Evolutionary conservation across 2,888 invertebrate genomes (phyloP).

Genomic region (Cheilosia pagana): DNA sequence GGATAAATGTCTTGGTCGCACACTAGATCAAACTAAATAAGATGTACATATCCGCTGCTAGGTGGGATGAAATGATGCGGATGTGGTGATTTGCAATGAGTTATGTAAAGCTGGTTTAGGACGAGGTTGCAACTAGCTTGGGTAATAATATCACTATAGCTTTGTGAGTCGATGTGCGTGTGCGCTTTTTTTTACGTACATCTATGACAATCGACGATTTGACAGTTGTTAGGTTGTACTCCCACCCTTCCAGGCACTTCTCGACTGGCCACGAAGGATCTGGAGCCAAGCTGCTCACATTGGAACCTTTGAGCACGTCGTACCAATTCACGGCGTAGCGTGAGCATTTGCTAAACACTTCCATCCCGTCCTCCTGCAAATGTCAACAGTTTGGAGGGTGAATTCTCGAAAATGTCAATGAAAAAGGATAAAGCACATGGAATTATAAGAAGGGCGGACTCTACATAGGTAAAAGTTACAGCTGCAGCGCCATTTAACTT

Average conservation of each 20-base stretch:
- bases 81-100: constrained; percentile 39
- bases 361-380: constrained; percentile 80
- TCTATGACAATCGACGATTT: constrained; percentile 93
- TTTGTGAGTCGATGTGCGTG: neutral
- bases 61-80: constrained; percentile 43
- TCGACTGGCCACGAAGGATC: constrained; percentile 87
- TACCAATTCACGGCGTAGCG: constrained; percentile 91
- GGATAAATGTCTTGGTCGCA: constrained; percentile 94
- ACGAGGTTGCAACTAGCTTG: constrained; percentile 13
- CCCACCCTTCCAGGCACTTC: constrained; percentile 91
- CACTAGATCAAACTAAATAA: constrained; percentile 93
- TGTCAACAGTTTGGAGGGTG: neutral
- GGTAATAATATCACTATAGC: neutral
- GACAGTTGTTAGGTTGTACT: constrained; percentile 89
- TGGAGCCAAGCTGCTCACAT: constrained; percentile 81
- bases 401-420: neutral
- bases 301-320: constrained; percentile 82
- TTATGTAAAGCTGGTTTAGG: constrained; percentile 18
- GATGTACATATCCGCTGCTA: constrained; percentile 68
- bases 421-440: too few relatives aligned
- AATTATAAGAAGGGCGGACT: too few relatives aligned
- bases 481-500: too few relatives aligned
- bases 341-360: constrained; percentile 88
- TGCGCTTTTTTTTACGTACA: constrained; percentile 84
- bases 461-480: too few relatives aligned